phyloP scores from a whole-genome alignment of 2,797 vertebrate species.

The Premnoplex brunnescens region DNA sequence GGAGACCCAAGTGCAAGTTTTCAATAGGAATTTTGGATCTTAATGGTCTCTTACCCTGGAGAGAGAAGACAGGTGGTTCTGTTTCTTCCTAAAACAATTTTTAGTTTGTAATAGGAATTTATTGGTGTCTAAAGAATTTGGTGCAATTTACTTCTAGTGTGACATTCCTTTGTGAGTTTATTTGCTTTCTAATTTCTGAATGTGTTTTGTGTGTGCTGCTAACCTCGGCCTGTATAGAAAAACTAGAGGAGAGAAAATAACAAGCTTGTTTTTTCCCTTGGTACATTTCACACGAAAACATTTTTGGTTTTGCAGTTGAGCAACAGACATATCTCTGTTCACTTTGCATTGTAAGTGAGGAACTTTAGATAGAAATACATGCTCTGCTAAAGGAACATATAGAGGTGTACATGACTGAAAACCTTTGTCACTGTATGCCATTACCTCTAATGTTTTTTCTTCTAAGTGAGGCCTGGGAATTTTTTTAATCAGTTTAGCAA shows the following conservation, averaged over 20 bases:
- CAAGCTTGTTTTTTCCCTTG: not conserved
- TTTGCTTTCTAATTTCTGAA: not conserved
- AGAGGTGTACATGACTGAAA: not conserved
- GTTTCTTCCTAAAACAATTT: not conserved
- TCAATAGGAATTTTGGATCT: not conserved
- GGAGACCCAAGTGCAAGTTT: not conserved
- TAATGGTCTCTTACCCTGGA: not conserved
- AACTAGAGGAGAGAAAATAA: not conserved
- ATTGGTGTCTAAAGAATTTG: not conserved
- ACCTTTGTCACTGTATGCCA: not conserved
- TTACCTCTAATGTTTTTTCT: not conserved
- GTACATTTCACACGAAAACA: not conserved
- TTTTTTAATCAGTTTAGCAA: not conserved
- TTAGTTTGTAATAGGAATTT: not conserved
- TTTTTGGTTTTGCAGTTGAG: not conserved
- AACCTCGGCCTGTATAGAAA: not conserved
- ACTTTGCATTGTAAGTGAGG: not conserved
- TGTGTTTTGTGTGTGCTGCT: not conserved
- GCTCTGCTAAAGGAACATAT: not conserved
- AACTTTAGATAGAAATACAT: not conserved
- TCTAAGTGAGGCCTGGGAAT: not conserved
- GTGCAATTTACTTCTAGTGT: not conserved
- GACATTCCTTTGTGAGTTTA: not conserved
- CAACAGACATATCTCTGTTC: not conserved
- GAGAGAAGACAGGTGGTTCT: not conserved